These are phyloP conservation scores for Omphaloscelis lunosa DNA, from an alignment of 2,888 invertebrate genomes.

Conservation along the genomic window DNA sequence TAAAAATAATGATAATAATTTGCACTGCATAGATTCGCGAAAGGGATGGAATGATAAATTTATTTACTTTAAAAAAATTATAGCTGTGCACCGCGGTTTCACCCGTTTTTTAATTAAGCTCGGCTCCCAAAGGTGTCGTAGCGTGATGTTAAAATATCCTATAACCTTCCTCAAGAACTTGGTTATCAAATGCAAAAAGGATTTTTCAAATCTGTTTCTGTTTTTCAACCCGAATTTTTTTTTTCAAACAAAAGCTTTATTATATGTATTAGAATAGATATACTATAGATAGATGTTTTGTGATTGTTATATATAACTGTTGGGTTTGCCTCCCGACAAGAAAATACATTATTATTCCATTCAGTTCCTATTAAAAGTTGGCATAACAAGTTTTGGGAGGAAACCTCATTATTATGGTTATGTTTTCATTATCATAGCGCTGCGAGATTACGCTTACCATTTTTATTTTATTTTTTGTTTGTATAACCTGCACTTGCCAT, in stretches of 20 bases:
- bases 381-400: not conserved
- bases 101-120: no score
- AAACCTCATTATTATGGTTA: no score
- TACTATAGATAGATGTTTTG: not conserved
- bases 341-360: not conserved
- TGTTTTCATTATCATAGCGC: not conserved
- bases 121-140: no score
- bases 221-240: no score
- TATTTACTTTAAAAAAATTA: no score
- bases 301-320: not conserved
- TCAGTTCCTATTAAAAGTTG: not conserved
- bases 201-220: no score
- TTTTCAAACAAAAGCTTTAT: no score
- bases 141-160: no score
- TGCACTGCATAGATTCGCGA: not conserved
- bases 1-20: not conserved
- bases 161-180: no score
- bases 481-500: constrained; percentile 4
- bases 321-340: not conserved
- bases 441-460: constrained; percentile 10
- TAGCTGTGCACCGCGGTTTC: no score
- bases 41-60: not conserved
- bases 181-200: no score
- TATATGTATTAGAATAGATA: no score
- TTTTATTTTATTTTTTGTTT: not conserved